Evolutionary conservation across 1,140 invertebrate species (phyloP).

Genomic region (Drosophila guanche): DNA sequence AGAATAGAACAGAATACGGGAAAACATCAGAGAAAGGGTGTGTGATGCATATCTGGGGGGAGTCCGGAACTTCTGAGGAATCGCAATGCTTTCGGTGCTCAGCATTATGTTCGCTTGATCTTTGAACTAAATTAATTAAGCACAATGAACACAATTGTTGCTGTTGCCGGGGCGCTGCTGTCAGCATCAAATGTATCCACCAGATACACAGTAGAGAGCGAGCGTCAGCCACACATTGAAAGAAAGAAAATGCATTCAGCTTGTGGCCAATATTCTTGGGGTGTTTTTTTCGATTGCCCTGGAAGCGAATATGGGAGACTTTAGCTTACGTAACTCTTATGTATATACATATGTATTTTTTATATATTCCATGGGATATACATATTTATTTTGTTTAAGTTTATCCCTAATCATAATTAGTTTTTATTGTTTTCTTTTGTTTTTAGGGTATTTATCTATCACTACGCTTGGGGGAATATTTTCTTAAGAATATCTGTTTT

Average conservation of each 20-base stretch:
- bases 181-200: slow-evolving; percentile 59
- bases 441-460: slow-evolving; percentile 12
- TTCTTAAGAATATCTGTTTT: slow-evolving; percentile 22
- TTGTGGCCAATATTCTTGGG: slow-evolving; percentile 21
- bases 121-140: slow-evolving; percentile 83
- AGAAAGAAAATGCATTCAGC: slow-evolving; percentile 30
- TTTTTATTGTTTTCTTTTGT: no score
- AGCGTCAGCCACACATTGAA: slow-evolving; percentile 6
- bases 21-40: slow-evolving; percentile 13
- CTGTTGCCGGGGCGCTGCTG: slow-evolving; percentile 36
- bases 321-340: no score
- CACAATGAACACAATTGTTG: slow-evolving; percentile 82
- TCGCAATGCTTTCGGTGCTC: slow-evolving; percentile 58
- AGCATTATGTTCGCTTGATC: slow-evolving; percentile 71
- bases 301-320: background rate
- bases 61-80: slow-evolving; percentile 33
- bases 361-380: no score
- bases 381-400: no score
- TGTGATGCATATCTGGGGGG: background rate
- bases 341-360: no score
- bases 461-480: background rate
- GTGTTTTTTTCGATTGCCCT: background rate
- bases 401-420: no score
- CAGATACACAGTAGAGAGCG: slow-evolving; percentile 34
- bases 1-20: background rate